Conservation (phyloP, 2,888 invertebrate genomes). For the Palloptera scutellata region DNA sequence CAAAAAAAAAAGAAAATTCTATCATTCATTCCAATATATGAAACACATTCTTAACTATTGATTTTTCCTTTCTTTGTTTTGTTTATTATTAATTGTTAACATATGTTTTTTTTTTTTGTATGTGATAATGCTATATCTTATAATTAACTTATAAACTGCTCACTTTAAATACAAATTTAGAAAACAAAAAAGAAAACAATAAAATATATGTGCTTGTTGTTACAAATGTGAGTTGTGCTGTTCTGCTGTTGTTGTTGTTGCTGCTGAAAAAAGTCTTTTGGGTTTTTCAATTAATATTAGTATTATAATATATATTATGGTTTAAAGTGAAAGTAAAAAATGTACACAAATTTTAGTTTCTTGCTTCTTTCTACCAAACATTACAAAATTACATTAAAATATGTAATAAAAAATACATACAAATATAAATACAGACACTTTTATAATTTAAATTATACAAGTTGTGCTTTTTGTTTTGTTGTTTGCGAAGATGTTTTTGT, state of each 20-base stretch:
- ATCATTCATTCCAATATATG: too few species aligned
- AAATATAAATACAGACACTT: neutral
- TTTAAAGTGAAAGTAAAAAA: too few species aligned
- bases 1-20: too few species aligned
- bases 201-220: neutral
- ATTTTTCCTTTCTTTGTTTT: too few species aligned
- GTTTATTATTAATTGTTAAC: neutral
- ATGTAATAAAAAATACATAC: too few species aligned
- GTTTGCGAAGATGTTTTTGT: slow-evolving; percentile 2
- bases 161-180: too few species aligned
- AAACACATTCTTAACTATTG: too few species aligned
- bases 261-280: slow-evolving; percentile 9
- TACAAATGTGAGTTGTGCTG: too few species aligned
- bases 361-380: neutral
- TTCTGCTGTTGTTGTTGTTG: neutral
- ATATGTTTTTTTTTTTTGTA: neutral
- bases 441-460: neutral
- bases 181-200: too few species aligned
- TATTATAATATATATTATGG: too few species aligned
- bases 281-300: neutral
- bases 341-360: too few species aligned
- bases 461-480: neutral
- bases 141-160: neutral
- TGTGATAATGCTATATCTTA: neutral
- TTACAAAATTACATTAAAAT: neutral